Conservation (phyloP, 1,140 invertebrate species). For the Caenorhabditis inopinata region DNA sequence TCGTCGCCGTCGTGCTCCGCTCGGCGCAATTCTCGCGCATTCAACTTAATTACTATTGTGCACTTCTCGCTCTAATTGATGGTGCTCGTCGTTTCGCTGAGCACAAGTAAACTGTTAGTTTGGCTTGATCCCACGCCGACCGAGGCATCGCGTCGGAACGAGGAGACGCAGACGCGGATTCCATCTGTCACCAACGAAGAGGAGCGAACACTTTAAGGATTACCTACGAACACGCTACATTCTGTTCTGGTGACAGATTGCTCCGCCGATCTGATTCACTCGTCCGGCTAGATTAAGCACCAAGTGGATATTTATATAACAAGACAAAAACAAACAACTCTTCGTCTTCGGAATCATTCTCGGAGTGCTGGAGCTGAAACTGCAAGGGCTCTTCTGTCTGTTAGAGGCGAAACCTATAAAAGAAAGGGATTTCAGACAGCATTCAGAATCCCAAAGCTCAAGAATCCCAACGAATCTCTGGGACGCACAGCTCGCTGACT, state of each 20-base stretch:
- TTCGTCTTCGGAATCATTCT: too few relatives aligned
- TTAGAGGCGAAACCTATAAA: too few relatives aligned
- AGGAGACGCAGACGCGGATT: neutral
- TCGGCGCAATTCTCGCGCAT: neutral
- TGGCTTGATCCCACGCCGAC: neutral
- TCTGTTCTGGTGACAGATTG: conserved; percentile 19
- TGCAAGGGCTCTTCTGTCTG: too few relatives aligned
- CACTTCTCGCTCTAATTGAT: neutral
- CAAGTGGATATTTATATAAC: neutral
- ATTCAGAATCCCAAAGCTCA: too few relatives aligned
- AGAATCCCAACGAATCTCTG: too few relatives aligned
- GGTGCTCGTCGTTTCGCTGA: neutral
- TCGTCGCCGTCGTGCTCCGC: too few relatives aligned
- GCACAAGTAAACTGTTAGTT: neutral
- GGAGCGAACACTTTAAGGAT: conserved; percentile 17
- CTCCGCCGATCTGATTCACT: conserved; percentile 25
- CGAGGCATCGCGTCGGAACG: neutral
- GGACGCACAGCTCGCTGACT: too few relatives aligned
- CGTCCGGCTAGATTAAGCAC: neutral
- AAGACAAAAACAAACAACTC: neutral
- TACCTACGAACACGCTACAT: neutral
- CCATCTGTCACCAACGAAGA: conserved; percentile 16
- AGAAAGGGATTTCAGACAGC: too few relatives aligned
- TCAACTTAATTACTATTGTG: conserved; percentile 16
- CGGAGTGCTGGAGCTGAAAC: too few relatives aligned